Conservation (phyloP, 2,797 vertebrate species). For the Tinamus major region DNA sequence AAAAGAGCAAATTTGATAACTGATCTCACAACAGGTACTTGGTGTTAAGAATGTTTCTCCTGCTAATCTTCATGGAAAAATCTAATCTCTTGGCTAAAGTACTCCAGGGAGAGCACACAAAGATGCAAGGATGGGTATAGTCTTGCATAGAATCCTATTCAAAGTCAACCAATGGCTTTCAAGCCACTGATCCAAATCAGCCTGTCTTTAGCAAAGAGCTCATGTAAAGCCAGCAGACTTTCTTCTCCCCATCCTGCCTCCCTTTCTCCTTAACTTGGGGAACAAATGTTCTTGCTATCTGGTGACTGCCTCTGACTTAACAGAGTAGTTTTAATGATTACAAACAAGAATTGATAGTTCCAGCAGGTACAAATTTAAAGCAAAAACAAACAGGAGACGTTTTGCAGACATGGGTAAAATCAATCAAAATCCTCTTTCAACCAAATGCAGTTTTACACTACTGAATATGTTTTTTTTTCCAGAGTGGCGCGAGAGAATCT, state of each 20-base stretch:
- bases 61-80: neutral
- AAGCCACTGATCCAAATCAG: neutral
- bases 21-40: neutral
- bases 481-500: neutral
- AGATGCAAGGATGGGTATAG: neutral
- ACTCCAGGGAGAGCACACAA: neutral
- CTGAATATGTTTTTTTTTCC: fast-evolving
- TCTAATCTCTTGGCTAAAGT: neutral
- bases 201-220: neutral
- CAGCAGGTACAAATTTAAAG: neutral
- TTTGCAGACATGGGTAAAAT: neutral
- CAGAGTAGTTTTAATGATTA: neutral
- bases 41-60: neutral
- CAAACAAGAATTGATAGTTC: neutral
- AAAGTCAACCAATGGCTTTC: neutral
- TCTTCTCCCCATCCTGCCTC: fast-evolving
- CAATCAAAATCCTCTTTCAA: neutral
- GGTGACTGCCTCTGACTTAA: neutral
- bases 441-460: neutral
- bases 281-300: neutral
- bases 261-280: neutral
- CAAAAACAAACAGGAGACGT: neutral
- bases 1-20: neutral
- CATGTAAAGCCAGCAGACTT: fast-evolving
- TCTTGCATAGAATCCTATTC: neutral